Evolutionary conservation across 2,797 vertebrate genomes (phyloP).

Genomic region (Pseudochirops corinnae): DNA sequence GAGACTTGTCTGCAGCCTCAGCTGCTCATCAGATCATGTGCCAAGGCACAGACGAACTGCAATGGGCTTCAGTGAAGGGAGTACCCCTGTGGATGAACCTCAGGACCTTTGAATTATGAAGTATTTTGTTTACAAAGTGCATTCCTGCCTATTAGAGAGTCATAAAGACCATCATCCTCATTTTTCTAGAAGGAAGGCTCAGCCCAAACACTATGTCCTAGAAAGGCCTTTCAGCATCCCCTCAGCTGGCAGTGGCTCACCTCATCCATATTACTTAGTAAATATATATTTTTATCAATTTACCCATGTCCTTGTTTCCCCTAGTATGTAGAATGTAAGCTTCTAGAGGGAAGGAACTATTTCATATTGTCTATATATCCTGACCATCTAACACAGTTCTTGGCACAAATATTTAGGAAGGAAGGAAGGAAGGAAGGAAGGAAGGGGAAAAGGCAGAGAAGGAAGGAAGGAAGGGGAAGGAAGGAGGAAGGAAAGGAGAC

Average conservation of each 20-base stretch:
- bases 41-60: neutral
- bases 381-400: neutral
- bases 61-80: neutral
- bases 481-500: neutral
- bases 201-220: neutral
- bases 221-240: neutral
- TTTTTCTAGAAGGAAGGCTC: neutral
- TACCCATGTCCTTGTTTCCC: neutral
- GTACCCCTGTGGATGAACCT: neutral
- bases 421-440: neutral
- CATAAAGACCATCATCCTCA: neutral
- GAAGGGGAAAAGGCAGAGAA: rapidly evolving
- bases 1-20: neutral
- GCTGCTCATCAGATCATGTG: neutral
- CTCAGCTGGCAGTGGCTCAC: neutral
- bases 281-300: neutral
- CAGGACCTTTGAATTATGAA: neutral
- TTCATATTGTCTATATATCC: neutral
- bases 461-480: neutral
- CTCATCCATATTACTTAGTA: neutral
- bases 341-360: neutral
- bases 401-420: neutral
- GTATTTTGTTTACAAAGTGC: neutral
- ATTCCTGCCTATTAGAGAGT: neutral
- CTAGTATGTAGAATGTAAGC: neutral